phyloP scores from a whole-genome alignment of 2,888 invertebrate species.

The Cerastoderma edule region DNA sequence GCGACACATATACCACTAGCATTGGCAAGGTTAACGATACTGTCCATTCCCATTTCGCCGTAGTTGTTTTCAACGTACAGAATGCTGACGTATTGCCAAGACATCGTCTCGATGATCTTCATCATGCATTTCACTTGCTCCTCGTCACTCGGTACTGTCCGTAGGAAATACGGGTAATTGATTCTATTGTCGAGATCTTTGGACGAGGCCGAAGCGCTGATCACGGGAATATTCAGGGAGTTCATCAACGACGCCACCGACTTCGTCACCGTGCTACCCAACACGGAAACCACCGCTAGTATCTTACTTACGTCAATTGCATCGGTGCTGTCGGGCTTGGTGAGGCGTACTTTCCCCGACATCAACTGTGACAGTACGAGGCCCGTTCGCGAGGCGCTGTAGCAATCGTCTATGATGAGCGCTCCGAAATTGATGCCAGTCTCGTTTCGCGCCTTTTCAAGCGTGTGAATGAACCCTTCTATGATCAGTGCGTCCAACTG shows the following conservation, averaged over 20 bases:
- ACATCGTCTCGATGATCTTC: slow-evolving; percentile 67
- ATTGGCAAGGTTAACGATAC: slow-evolving; percentile 66
- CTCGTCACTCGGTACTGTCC: slow-evolving; percentile 79
- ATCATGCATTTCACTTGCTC: slow-evolving; percentile 76
- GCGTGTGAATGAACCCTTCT: slow-evolving; percentile 73
- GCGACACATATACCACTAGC: slow-evolving; percentile 74
- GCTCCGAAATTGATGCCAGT: slow-evolving; percentile 75
- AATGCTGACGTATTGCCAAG: slow-evolving; percentile 76
- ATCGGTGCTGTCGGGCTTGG: slow-evolving; percentile 29
- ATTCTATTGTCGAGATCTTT: slow-evolving; percentile 74
- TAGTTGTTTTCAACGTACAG: slow-evolving; percentile 78
- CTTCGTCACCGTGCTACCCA: slow-evolving; percentile 81
- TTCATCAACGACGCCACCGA: slow-evolving; percentile 69
- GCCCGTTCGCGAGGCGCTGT: slow-evolving; percentile 65
- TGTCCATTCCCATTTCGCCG: slow-evolving; percentile 73
- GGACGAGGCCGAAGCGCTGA: slow-evolving; percentile 76
- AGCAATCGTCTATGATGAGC: slow-evolving; percentile 78
- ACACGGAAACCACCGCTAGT: slow-evolving; percentile 85
- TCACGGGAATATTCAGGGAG: slow-evolving; percentile 70
- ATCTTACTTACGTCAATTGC: slow-evolving; percentile 62
- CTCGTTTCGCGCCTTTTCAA: slow-evolving; percentile 51
- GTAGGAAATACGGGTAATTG: slow-evolving; percentile 76
- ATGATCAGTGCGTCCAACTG: slow-evolving; percentile 70
- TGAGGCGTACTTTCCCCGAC: slow-evolving; percentile 53
- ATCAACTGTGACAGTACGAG: slow-evolving; percentile 61